Evolutionary conservation across 1,140 invertebrate genomes (phyloP), one percentile per base, ranked within the genome.

Genomic region (Drosophila tristis): DNA sequence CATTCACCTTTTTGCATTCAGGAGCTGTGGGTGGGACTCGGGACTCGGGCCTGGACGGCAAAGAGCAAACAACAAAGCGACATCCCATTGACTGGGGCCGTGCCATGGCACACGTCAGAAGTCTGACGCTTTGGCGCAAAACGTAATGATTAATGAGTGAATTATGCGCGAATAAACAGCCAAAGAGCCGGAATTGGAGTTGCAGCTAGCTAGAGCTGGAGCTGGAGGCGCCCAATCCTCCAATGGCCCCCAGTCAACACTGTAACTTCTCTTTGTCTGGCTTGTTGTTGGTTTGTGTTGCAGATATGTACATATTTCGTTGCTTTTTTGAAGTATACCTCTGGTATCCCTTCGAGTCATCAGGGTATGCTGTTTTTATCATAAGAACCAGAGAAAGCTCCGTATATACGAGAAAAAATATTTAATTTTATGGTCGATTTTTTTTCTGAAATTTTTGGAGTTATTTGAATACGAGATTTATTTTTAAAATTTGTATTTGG

Each of bases 91-190:
- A 74, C 57, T 74, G 45, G 57, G 55, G 16, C 29, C 42, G 26
- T 45, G 51, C 61, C 51, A 54, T 51, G 60, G 56, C 76, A 77
- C 78, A 85, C 79, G 79, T 66, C 70, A 78, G 49, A 70, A 87
- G 81, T 78, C 82, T 87, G 84, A 82, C 71, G 73, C 82, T 68
- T 65, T 77, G 67, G 82, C 74, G 82, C 80, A 87, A 76, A 89
- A 84, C 76, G 84, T 87, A 84, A 87, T 87, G 84, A 87, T 87
- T 87, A 87, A 87, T 87, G 84, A 87, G 84, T 87, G 84, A 87
- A 87, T 87, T 87, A 89, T 87, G 84, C 84, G 84, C 84, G 84
- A 87, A 87, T 87, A 87, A 87, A 87, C 84, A 87, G 79, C 76
- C 77, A 89, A 89, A 55, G 64, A 79, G 79, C 20, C 13, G 31